phyloP scores from a whole-genome alignment of 2,113 vertebrate species.

The Aspiorhynchus laticeps region DNA sequence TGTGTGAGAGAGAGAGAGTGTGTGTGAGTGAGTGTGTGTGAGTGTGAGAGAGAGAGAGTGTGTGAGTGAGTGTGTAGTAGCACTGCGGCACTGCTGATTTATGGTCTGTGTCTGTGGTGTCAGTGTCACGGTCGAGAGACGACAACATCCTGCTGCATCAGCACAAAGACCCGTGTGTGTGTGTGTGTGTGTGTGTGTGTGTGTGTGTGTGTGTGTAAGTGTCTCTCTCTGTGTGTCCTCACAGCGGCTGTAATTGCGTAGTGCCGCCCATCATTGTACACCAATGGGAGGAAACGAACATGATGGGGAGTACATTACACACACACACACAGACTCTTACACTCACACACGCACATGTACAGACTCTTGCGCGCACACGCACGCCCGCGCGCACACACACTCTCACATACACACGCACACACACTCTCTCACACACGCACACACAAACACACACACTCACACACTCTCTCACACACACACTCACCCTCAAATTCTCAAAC shows the following conservation, averaged over 20 bases:
- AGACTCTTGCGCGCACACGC: too few relatives aligned
- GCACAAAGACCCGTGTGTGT: conserved; percentile 59
- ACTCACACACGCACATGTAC: too few relatives aligned
- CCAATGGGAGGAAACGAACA: too few relatives aligned
- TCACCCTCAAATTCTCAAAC: too few relatives aligned
- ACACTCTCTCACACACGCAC: too few relatives aligned
- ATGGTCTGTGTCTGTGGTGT: conserved; percentile 74
- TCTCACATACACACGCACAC: too few relatives aligned
- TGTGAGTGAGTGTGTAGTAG: conserved; percentile 57
- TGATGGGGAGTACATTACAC: too few relatives aligned
- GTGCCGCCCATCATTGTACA: too few relatives aligned
- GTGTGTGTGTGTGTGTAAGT: conserved; percentile 17
- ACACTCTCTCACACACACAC: too few relatives aligned
- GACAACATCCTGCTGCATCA: conserved; percentile 76
- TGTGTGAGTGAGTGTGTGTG: conserved; percentile 14
- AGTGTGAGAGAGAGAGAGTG: background rate
- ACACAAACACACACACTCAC: too few relatives aligned
- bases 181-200: background rate
- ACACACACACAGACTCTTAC: too few relatives aligned
- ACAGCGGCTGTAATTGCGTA: background rate
- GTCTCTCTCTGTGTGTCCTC: conserved; percentile 2
- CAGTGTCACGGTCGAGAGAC: conserved; percentile 77
- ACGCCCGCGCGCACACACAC: too few relatives aligned
- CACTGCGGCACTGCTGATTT: conserved; percentile 79
- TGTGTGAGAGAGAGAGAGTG: background rate